Percentiles rank a stretch among this genome's conserved stretches.
phyloP scores from a whole-genome alignment of 2,113 vertebrate genomes.

The Oreochromis spilurus region DNA sequence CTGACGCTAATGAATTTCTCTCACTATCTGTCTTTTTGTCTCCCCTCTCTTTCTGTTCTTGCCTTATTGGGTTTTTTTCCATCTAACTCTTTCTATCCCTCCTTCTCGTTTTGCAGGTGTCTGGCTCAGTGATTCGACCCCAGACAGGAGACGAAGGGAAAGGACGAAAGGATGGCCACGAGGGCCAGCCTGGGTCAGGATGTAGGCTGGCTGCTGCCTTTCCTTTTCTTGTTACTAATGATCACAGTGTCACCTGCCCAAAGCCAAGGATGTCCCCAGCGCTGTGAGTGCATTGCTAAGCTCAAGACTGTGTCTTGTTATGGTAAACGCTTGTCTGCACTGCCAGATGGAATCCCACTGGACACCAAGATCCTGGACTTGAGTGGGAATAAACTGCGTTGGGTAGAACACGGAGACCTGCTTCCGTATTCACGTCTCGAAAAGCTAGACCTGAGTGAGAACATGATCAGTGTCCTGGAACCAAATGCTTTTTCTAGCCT shows the following conservation, averaged over 20 bases:
- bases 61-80: not conserved
- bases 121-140: slow-evolving; percentile 69
- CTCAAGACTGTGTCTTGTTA: slow-evolving; percentile 81
- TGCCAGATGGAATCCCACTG: slow-evolving; percentile 86
- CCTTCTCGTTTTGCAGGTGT: slow-evolving; percentile 68
- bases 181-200: slow-evolving; percentile 66
- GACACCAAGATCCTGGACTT: slow-evolving; percentile 88
- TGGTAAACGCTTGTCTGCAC: slow-evolving; percentile 82
- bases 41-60: not conserved
- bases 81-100: not conserved
- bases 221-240: slow-evolving; percentile 76
- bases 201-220: slow-evolving; percentile 70
- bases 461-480: slow-evolving; percentile 88
- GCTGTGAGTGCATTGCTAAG: slow-evolving; percentile 83
- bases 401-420: slow-evolving; percentile 87
- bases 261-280: slow-evolving; percentile 81
- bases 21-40: slow-evolving; percentile 31
- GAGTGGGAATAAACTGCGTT: slow-evolving; percentile 90
- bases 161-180: slow-evolving; percentile 70
- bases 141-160: slow-evolving; percentile 28
- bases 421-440: slow-evolving; percentile 79
- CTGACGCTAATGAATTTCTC: slow-evolving; percentile 45
- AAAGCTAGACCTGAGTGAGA: slow-evolving; percentile 92
- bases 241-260: slow-evolving; percentile 33
- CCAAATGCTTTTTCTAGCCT: slow-evolving; percentile 89